These are phyloP conservation scores for Patella ulyssiponensis DNA, from an alignment of 2,888 invertebrate species.

Conservation along the genomic window DNA sequence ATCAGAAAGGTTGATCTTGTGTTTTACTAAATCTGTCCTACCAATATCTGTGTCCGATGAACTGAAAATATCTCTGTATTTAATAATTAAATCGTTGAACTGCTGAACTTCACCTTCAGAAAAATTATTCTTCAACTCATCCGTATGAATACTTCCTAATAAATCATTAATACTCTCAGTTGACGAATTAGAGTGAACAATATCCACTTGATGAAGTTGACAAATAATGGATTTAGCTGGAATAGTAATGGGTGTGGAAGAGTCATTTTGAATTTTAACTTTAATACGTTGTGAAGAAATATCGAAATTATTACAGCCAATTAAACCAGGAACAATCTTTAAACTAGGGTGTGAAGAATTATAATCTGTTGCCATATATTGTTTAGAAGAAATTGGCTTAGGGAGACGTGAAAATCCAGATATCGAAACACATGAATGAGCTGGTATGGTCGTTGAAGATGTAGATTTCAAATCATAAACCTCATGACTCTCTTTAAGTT, in stretches of 20 bases:
- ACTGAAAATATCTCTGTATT: too few species aligned
- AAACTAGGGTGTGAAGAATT: not conserved
- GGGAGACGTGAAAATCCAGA: not conserved
- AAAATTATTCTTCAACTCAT: too few species aligned
- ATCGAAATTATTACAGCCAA: not conserved
- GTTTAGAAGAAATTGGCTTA: not conserved
- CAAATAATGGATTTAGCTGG: not conserved
- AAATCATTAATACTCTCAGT: too few species aligned
- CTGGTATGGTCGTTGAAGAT: not conserved
- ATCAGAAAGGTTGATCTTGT: too few species aligned
- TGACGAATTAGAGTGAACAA: not conserved
- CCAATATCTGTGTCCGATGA: too few species aligned
- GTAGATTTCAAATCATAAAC: constrained; percentile 5
- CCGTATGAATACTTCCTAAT: too few species aligned
- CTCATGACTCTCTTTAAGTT: not conserved
- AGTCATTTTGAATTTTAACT: not conserved
- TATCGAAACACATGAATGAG: not conserved
- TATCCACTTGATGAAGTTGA: not conserved
- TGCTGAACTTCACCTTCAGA: too few species aligned
- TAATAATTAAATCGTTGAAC: too few species aligned
- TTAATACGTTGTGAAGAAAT: not conserved
- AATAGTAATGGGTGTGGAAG: not conserved
- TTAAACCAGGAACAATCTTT: not conserved
- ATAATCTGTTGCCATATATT: too few species aligned
- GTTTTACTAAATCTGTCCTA: too few species aligned